Conservation (phyloP, 2,113 vertebrate species). For the Anhinga anhinga region DNA sequence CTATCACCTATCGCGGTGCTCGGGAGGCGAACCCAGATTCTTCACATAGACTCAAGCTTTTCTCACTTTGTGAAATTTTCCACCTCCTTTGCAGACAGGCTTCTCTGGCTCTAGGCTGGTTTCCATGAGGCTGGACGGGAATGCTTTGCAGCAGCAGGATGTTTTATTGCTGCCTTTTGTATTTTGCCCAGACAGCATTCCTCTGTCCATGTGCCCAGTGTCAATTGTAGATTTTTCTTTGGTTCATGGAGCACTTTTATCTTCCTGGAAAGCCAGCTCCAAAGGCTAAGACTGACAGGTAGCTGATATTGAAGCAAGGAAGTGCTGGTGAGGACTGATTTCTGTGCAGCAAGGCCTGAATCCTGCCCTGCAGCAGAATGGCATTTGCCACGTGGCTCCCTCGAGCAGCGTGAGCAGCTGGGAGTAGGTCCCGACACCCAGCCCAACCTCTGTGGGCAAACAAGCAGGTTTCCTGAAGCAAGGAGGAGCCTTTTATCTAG, state of each 20-base stretch:
- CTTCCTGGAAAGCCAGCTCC: conserved; percentile 2
- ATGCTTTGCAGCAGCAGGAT: background rate
- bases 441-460: background rate
- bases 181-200: conserved; percentile 15
- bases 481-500: background rate
- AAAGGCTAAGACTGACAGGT: background rate
- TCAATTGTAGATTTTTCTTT: background rate
- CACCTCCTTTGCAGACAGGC: background rate
- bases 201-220: background rate
- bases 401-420: fast-evolving
- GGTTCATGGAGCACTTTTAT: background rate
- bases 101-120: background rate
- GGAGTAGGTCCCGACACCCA: background rate
- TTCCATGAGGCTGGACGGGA: background rate
- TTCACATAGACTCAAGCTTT: background rate
- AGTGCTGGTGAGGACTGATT: fast-evolving
- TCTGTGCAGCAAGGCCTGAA: background rate
- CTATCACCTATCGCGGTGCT: fast-evolving
- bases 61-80: background rate
- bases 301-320: background rate
- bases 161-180: conserved; percentile 45
- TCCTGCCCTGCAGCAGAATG: background rate
- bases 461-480: background rate
- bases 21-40: background rate
- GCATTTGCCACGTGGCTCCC: background rate